Base-by-base conservation (phyloP, 1,140 invertebrate genomes). In the Drosophila sp. region DNA sequence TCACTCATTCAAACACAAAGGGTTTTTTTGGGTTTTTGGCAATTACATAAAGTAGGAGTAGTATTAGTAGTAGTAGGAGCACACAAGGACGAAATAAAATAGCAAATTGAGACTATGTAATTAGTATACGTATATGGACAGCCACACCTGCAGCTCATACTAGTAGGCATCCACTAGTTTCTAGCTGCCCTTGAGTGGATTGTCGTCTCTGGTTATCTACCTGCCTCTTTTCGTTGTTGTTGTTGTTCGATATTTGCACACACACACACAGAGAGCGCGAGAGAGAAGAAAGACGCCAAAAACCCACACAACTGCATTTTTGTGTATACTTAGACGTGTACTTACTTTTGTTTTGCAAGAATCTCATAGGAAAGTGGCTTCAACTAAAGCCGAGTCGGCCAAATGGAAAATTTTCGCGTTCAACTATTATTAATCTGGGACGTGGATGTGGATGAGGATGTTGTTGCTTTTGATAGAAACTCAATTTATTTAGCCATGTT, bases 11-110 rank as follows among this genome's bases (percentile, higher is more conserved):
- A 55, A 67, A 67, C 35, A 29, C n/a, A 50, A 50, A 44, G 25
- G 44, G 44, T 32, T 70, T 76, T 54, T 61, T 40, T 60, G 47
- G 25, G 4, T 41, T 66, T 84, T 73, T 17, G 61, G 38, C 69
- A 83, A 79, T 86, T 86, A 86, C 65, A 86, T 86, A 86, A 86
- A 86, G 69, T 50, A n/a, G 25, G 66, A 32, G 61, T 25, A 64
- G 17, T 60, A 86, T 66, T 50, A n/a, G 25, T 63, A 32, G 61
- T 25, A 64, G 17, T 60, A 29, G 44, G 1, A 47, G 5, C 44
- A 27, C 0, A 10, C 44, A 50, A 50, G 44, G 8, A 41, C 23
- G 8, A 29, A 50, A 74, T 33, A 58, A 57, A 55, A 57, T 23
- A 30, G 55, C n/a, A 17, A 60, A 56, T 44, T 32, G 30, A n/a